A percentile compares a stretch with the other conserved stretches of the same genome.
Evolutionary conservation across 2,888 invertebrate species (phyloP).

Genomic region (Cheilosia pagana): DNA sequence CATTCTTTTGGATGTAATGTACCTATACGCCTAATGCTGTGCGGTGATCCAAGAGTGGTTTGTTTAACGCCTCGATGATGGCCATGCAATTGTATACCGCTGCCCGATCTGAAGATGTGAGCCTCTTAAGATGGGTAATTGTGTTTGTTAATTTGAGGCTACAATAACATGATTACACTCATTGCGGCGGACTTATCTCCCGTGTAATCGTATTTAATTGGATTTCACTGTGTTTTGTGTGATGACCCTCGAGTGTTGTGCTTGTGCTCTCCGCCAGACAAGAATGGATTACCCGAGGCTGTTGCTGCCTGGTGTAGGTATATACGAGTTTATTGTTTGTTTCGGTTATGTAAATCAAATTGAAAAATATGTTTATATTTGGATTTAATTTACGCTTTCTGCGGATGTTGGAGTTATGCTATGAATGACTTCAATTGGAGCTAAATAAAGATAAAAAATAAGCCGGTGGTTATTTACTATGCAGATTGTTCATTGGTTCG

Average conservation of each 20-base stretch:
- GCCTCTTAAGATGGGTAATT: constrained; percentile 50
- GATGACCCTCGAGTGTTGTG: constrained; percentile 26
- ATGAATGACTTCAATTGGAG: background rate
- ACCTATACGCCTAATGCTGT: constrained; percentile 2
- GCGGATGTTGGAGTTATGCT: constrained; percentile 1
- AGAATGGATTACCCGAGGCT: background rate
- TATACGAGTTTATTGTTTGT: background rate
- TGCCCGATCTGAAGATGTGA: constrained; percentile 35
- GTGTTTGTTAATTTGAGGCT: constrained; percentile 49
- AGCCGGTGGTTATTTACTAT: background rate
- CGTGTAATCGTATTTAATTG: constrained; percentile 40
- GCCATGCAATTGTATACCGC: constrained; percentile 22
- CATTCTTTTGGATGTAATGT: constrained; percentile 1
- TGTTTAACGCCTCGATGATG: constrained; percentile 53
- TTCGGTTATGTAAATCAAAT: constrained; percentile 23
- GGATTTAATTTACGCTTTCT: constrained; percentile 14
- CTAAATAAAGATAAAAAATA: background rate
- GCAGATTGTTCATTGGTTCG: too few relatives aligned
- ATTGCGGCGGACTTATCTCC: constrained; percentile 16
- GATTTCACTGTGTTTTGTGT: constrained; percentile 13
- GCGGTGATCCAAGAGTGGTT: constrained; percentile 22
- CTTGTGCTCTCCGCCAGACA: constrained; percentile 20
- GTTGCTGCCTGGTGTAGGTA: background rate
- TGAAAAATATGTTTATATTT: constrained; percentile 12
- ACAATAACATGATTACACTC: constrained; percentile 34